A percentile compares a stretch with the other conserved stretches of the same genome.
Conservation (phyloP, 1,140 invertebrate species). For the Hylyphantes graminicola region DNA sequence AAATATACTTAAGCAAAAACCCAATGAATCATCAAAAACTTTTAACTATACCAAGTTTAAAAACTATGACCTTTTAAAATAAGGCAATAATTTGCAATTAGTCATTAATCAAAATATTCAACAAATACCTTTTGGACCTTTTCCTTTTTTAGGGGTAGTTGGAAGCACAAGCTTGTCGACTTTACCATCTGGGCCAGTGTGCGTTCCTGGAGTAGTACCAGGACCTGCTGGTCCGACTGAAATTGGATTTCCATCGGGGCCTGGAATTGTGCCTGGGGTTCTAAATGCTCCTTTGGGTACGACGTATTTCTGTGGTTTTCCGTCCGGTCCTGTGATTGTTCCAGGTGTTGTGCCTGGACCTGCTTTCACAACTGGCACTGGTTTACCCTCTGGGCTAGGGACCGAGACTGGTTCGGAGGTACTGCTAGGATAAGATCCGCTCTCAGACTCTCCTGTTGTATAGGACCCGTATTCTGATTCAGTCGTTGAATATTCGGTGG, state of each 20-base stretch:
- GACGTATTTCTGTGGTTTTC: background rate
- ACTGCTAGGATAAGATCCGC: too few relatives aligned
- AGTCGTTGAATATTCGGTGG: too few relatives aligned
- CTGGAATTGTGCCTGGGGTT: slow-evolving; percentile 22
- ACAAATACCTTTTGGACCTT: background rate
- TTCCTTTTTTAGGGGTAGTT: background rate
- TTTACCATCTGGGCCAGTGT: slow-evolving; percentile 10
- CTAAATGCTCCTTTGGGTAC: background rate
- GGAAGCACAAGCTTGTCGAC: background rate
- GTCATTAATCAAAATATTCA: too few relatives aligned
- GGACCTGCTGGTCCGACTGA: slow-evolving; percentile 7
- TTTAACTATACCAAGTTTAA: too few relatives aligned
- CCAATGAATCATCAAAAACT: too few relatives aligned
- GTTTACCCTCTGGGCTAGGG: background rate
- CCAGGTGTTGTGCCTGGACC: slow-evolving; percentile 33
- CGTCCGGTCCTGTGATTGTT: background rate
- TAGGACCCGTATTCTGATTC: too few relatives aligned
- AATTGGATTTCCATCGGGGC: slow-evolving; percentile 2
- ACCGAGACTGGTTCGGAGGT: slow-evolving; percentile 8
- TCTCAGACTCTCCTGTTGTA: too few relatives aligned
- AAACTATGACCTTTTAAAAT: too few relatives aligned
- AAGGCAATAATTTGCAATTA: too few relatives aligned
- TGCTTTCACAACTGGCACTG: slow-evolving; percentile 14
- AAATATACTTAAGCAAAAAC: too few relatives aligned
- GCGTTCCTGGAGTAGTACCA: slow-evolving; percentile 3